These are phyloP conservation scores for Aviceda subcristata DNA, from an alignment of 2,113 vertebrate species.

Conservation along the genomic window DNA sequence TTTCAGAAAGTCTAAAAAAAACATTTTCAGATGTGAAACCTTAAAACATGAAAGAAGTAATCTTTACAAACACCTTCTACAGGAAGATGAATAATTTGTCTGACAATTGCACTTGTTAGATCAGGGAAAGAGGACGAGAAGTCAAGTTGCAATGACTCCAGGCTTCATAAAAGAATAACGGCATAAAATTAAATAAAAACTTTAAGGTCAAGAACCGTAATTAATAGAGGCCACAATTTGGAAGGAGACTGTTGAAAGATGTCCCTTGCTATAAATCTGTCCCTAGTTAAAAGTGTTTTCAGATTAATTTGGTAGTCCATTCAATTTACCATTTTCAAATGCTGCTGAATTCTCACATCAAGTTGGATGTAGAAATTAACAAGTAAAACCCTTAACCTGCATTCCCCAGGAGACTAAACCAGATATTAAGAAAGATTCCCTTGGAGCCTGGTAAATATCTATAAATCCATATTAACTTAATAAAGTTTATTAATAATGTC, in stretches of 20 bases:
- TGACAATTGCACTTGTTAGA: background rate
- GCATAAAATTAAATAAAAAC: background rate
- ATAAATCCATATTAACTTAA: background rate
- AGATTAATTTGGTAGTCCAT: background rate
- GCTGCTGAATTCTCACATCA: background rate
- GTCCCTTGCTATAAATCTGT: background rate
- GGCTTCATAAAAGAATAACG: background rate
- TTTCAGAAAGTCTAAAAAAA: background rate
- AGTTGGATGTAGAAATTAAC: background rate
- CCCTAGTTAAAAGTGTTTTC: background rate
- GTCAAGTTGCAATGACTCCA: background rate
- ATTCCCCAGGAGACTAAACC: background rate
- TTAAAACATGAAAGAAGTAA: background rate
- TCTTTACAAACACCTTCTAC: background rate
- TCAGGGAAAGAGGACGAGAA: rapidly evolving
- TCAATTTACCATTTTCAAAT: background rate
- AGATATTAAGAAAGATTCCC: background rate
- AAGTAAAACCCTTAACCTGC: background rate
- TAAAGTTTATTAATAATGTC: background rate
- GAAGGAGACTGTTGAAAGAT: background rate
- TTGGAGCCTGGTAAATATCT: background rate
- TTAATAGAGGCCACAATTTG: background rate
- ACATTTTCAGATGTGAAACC: background rate
- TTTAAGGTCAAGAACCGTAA: background rate
- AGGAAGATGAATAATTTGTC: background rate